These are phyloP conservation scores for Etheostoma spectabile DNA, from an alignment of 2,113 vertebrate species.

Conservation along the genomic window DNA sequence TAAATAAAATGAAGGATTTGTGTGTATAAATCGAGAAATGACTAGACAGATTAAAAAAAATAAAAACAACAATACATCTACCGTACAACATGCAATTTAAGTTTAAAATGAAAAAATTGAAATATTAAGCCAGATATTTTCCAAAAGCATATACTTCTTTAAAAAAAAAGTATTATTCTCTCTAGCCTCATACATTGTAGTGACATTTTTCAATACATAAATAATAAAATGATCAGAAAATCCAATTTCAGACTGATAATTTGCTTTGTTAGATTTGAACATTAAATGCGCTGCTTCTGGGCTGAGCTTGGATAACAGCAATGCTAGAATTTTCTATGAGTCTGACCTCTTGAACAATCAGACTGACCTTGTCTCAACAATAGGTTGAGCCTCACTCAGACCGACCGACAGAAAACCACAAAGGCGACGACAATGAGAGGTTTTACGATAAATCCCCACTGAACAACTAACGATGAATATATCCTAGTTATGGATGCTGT, in stretches of 20 bases:
- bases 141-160: not conserved
- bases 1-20: constrained; percentile 14
- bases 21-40: not conserved
- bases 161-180: not conserved
- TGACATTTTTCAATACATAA: not conserved
- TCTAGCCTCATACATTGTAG: not conserved
- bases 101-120: not conserved
- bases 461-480: constrained; percentile 75
- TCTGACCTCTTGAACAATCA: constrained; percentile 77
- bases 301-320: constrained; percentile 44
- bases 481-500: constrained; percentile 52
- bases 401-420: constrained; percentile 46
- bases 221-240: constrained; percentile 21
- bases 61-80: not conserved
- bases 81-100: not conserved
- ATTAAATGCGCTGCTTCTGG: constrained; percentile 15
- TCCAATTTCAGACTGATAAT: constrained; percentile 2
- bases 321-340: constrained; percentile 64
- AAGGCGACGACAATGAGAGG: constrained; percentile 54
- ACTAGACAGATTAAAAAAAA: not conserved
- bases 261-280: constrained; percentile 9
- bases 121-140: not conserved
- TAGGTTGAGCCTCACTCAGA: constrained; percentile 56
- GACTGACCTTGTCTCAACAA: constrained; percentile 73
- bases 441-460: constrained; percentile 74